Evolutionary conservation across 2,888 invertebrate genomes (phyloP), one percentile per base, ranked within the genome.

Genomic region (Chromoteleia sp.): DNA sequence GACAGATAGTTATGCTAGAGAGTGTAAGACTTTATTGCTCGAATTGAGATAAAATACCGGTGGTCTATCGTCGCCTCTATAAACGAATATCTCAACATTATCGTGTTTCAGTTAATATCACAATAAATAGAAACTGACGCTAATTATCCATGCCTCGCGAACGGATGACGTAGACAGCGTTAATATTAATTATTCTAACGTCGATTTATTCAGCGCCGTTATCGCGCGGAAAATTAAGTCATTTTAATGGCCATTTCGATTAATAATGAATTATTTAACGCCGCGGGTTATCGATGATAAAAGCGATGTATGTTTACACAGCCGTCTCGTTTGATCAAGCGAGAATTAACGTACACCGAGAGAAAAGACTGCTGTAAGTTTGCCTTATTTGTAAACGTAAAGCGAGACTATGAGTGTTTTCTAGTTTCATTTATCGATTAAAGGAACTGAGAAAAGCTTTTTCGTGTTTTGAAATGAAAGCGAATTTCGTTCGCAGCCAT

Each of bases 51-150:
- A 79, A 79, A 82, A 79, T 79, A 79, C 73, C 67, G 79, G 79
- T 79, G 82, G 79, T 82, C 82, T 79, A 79, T 82, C 82, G 82
- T 82, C 73, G 78, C 82, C 75, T 79, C 75, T 79, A 71, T 79
- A 82, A 79, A 76, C 82, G 75, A 79, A 76, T 79, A 75, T 79
- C 67, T 67, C 48, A 25, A 56, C 68, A 77, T 77, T 81, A 77
- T 81, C 81, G 63, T 74, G 81, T 77, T 74, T 73, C 81, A 73
- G 73, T 74, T 81, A 81, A 81, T 81, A 76, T 63, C 77, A 77
- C 81, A 81, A 81, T 81, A 77, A 81, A 77, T 76, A 81, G 77
- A 73, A 61, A 67, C 73, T 81, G 81, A 81, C 81, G 68, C 77
- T 81, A 81, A 81, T 81, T 77, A 81, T 81, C 67, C 73, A 54